Evolutionary conservation across 2,113 vertebrate genomes (phyloP), one percentile per base, ranked within the genome.

Genomic region (Nannobrachium achirus): DNA sequence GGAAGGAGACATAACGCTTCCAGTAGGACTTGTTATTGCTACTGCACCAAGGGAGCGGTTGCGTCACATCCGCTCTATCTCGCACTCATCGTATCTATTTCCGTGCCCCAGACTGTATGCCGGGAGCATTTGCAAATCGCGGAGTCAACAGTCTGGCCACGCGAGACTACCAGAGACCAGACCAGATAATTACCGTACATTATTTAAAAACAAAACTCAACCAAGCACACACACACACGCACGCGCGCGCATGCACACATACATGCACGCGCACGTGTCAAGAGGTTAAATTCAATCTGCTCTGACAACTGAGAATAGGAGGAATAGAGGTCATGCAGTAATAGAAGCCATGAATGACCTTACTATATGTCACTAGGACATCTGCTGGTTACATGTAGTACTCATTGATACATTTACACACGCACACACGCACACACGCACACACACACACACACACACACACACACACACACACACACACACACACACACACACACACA

Each of bases 201-300:
- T n/a, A n/a, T n/a, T n/a, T n/a, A n/a, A n/a, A n/a, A n/a, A n/a
- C n/a, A n/a, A n/a, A n/a, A n/a, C n/a, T n/a, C 20, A 4, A 8
- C 15, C 38, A 14, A 11, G 8, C 11, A 44, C 15, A 60, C 16
- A 44, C 55, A 56, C 33, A n/a, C 10, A 41, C 33, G 0, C 25
- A 15, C 33, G 14, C 33, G 7, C 55, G 5, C 39, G 7, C 6
- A 8, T 8, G 42, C 40, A 3, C 41, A 33, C 8, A 1, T 40
- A 11, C 50, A 25, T 33, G 14, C 50, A 20, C 49, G 1, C 13
- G 8, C 49, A 10, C 3, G 66, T 46, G 70, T 61, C 49, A 44
- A 39, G 33, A 60, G 69, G 65, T 79, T 55, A 68, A 73, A 64
- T 56, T 66, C 52, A 46, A 71, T 73, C 62, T 71, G 45, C 25